Evolutionary conservation across 1,140 invertebrate species (phyloP), one percentile per base, ranked within the genome.

Genomic region (Drosophila baimaii): DNA sequence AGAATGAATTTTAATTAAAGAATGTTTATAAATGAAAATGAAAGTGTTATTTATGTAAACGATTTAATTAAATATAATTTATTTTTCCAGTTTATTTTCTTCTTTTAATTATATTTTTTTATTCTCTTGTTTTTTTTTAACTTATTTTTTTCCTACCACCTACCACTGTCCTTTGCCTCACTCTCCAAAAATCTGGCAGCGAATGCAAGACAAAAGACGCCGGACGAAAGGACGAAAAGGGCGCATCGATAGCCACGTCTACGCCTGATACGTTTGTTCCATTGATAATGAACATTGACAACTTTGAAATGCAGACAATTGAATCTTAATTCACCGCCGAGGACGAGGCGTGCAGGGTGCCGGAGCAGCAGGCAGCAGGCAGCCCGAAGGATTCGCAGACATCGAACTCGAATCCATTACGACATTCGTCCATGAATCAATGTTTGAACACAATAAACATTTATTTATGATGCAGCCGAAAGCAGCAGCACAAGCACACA

Each of bases 301-400:
- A 89, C 80, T 88, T 77, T 73, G 72, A 89, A 84, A 89, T 68
- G 73, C 84, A 88, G 83, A 88, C 83, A 88, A 88, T 88, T 88
- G 83, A 88, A 88, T 88, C 83, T 88, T 88, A 88, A 88, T 88
- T 88, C 63, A 61, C 66, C 68, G 71, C 59, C 35, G n/a, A 37
- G 25, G 33, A 37, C 29, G 65, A 35, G 17, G 21, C 15, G 5
- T 7, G 5, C 5, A 7, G 8, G 13, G 35, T 3, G 37, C 10
- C 5, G 9, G 25, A 25, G 33, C 1, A 10, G 25, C 5, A 12
- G 17, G 21, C 51, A 21, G 21, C 51, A 21, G 17, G 6, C n/a
- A 10, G n/a, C 17, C 17, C 21, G 10, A 35, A 23, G 43, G 17
- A 54, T 27, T 35, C 44, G 19, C 49, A 49, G 49, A 39, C 52